Evolutionary conservation across 2,888 invertebrate genomes (phyloP).

Genomic region (Callinectes sapidus): DNA sequence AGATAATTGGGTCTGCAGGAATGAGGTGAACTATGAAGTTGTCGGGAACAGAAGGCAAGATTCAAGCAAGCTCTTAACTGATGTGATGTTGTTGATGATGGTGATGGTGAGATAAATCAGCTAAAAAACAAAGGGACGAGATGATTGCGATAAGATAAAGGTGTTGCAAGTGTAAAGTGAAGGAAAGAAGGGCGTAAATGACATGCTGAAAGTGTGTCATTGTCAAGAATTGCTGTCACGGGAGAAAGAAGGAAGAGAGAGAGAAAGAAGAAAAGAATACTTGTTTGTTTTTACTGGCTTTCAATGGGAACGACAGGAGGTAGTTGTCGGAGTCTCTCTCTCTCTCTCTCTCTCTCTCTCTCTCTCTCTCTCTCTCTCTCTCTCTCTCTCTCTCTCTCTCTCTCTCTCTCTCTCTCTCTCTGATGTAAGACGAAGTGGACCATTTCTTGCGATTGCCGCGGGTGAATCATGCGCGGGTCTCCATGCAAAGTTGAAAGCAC

Average conservation of each 20-base stretch:
- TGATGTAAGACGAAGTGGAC: neutral
- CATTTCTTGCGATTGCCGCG: neutral
- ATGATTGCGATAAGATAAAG: neutral
- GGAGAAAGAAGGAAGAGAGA: neutral
- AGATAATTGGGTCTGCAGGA: neutral
- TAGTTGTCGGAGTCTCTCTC: neutral
- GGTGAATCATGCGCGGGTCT: neutral
- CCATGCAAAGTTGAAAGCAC: neutral
- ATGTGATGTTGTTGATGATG: neutral
- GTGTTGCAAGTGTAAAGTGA: neutral
- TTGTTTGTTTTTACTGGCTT: neutral
- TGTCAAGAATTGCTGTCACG: neutral
- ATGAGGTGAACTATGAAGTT: neutral
- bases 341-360: too few relatives aligned
- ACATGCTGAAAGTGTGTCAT: neutral
- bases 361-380: conserved; percentile 32
- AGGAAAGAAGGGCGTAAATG: neutral
- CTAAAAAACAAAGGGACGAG: neutral
- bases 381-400: conserved; percentile 30
- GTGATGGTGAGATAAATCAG: neutral
- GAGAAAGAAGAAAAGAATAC: neutral
- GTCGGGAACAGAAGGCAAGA: neutral
- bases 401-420: conserved; percentile 33
- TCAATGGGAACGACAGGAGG: neutral
- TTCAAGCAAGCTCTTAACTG: neutral